Conservation (phyloP, 1,140 invertebrate species). For the Aphis gossypii region DNA sequence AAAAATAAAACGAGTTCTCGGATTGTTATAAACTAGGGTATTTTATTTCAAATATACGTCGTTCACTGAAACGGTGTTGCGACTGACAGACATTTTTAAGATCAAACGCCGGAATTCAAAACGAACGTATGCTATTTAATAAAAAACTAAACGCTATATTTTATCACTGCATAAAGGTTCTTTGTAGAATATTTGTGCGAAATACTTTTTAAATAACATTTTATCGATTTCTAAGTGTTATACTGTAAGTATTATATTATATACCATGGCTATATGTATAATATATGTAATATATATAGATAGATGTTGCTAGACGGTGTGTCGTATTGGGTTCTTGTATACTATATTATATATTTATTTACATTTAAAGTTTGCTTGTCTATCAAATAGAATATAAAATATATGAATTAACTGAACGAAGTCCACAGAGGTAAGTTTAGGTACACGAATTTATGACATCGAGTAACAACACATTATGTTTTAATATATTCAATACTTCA, state of each 20-base stretch:
- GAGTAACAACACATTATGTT: background rate
- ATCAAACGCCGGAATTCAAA: background rate
- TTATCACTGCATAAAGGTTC: background rate
- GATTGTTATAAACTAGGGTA: background rate
- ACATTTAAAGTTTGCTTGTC: background rate
- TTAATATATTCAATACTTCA: background rate
- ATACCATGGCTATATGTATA: too few species aligned
- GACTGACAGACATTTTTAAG: background rate
- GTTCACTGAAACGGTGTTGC: background rate
- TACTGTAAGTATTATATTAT: background rate
- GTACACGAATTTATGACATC: background rate
- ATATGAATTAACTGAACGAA: background rate
- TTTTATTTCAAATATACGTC: slow-evolving; percentile 19
- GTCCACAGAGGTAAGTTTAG: background rate
- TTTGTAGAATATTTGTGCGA: background rate
- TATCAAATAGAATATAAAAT: background rate
- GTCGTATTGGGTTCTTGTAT: background rate
- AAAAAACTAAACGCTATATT: background rate
- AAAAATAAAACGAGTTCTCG: background rate
- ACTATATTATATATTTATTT: background rate
- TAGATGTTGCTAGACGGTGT: too few species aligned
- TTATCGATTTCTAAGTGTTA: background rate
- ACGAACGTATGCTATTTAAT: background rate
- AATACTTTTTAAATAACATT: slow-evolving; percentile 7
- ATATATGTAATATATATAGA: too few species aligned